phyloP scores from a whole-genome alignment of 2,113 vertebrate genomes.

The Salvelinus sp. region DNA sequence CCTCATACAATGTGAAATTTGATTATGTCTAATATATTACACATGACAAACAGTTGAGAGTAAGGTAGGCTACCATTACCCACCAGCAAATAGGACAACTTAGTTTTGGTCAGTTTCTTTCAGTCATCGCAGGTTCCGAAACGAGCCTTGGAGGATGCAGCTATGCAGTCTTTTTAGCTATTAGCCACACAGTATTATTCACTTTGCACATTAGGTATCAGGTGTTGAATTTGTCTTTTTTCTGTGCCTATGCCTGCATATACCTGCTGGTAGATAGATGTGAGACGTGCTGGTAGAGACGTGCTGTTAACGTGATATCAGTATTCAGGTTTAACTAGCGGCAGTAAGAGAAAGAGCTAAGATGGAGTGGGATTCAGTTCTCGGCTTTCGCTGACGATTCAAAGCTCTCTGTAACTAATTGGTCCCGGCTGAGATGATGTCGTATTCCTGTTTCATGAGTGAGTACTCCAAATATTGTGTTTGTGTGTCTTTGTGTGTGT shows the following conservation, averaged over 20 bases:
- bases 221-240: neutral
- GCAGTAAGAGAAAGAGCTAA: neutral
- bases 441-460: neutral
- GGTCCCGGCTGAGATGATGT: constrained; percentile 12
- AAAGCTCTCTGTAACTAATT: constrained; percentile 24
- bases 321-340: neutral
- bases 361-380: neutral
- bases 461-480: constrained; percentile 21
- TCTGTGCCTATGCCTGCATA: neutral
- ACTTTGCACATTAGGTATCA: too few species aligned
- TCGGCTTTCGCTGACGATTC: constrained; percentile 7
- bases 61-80: neutral
- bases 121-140: too few species aligned
- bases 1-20: too few species aligned
- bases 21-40: neutral
- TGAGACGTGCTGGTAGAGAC: neutral
- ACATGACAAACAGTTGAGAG: neutral
- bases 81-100: neutral
- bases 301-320: neutral
- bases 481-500: constrained; percentile 6
- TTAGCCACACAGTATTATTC: too few species aligned
- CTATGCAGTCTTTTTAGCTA: too few species aligned
- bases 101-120: neutral
- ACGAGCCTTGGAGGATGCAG: too few species aligned
- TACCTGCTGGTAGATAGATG: neutral